Base-by-base conservation (phyloP, 2,888 invertebrate species). In the Xanthorhoe designata region DNA sequence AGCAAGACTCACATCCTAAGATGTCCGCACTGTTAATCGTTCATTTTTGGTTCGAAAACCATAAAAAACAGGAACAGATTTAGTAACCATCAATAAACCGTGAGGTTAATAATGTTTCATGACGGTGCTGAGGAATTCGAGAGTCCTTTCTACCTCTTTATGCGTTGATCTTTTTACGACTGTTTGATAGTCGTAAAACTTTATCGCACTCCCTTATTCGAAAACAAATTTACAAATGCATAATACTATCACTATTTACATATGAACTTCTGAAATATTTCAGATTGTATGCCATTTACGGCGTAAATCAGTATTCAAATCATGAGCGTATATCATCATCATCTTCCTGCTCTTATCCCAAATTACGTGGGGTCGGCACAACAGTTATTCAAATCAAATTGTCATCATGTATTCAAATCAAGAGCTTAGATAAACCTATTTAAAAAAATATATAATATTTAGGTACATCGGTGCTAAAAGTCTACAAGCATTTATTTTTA, bases 81-180 rank as follows among this genome's bases (percentile, higher is more conserved):
- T 7, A 32, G 32, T 7, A 32, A 17, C 15, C 10, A 53, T 58
- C 15, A 51, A n/a, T 13, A 52, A 38, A 60, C 24, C 52, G 13
- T 45, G 45, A 42, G 8, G 51, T 50, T 38, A 38, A 6, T 58
- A 58, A 52, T 60, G 13, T 45, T 52, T 10, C 24, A 49, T 19
- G n/a, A 10, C 10, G 35, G 35, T 65, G 54, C 65, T 59, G 69
- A 75, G 68, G 75, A 76, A 78, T 78, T 77, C 70, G 69, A 71
- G 80, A 76, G 73, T 74, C 71, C 2, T 13, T 13, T 13, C 7
- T 17, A 45, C 62, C 70, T 78, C 77, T 79, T 75, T 78, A 77
- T 74, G 77, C 77, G 78, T 79, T 77, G 80, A 84, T 83, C 77
- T 74, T 84, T 82, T 85, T 84, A 85, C 81, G 83, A 83, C 78